Evolutionary conservation across 2,113 vertebrate species (phyloP).

Genomic region (Syngnathus floridae): DNA sequence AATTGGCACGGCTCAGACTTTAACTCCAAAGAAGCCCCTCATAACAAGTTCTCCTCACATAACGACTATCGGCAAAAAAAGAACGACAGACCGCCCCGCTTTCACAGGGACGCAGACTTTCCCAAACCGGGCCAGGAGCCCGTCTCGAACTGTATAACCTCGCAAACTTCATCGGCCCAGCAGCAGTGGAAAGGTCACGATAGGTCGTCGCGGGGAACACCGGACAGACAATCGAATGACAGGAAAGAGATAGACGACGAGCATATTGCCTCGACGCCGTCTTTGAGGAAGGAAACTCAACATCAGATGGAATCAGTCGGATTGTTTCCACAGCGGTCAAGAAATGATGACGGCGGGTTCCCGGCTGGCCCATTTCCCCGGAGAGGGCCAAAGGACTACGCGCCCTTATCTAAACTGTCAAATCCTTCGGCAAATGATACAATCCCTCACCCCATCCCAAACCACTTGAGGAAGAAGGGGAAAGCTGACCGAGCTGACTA

Average conservation of each 20-base stretch:
- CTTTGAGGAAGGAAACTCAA: slow-evolving; percentile 74
- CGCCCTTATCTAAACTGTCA: slow-evolving; percentile 65
- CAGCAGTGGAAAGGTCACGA: slow-evolving; percentile 74
- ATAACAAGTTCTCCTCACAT: slow-evolving; percentile 73
- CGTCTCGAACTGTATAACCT: slow-evolving; percentile 55
- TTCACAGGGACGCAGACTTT: slow-evolving; percentile 83
- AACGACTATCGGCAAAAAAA: slow-evolving; percentile 78
- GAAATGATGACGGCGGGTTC: slow-evolving; percentile 52
- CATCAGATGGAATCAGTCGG: slow-evolving; percentile 50
- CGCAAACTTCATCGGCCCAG: slow-evolving; percentile 51
- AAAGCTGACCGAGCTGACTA: slow-evolving; percentile 77
- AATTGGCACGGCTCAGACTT: slow-evolving; percentile 71
- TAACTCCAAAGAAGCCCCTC: slow-evolving; percentile 74
- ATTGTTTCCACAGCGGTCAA: slow-evolving; percentile 46
- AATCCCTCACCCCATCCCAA: slow-evolving; percentile 59
- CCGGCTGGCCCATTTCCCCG: slow-evolving; percentile 28
- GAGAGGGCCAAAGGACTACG: slow-evolving; percentile 73
- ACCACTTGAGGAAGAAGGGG: slow-evolving; percentile 73
- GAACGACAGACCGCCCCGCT: slow-evolving; percentile 89
- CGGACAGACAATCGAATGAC: slow-evolving; percentile 72
- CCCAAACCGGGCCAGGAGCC: slow-evolving; percentile 76
- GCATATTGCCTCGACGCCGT: slow-evolving; percentile 19
- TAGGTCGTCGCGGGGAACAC: slow-evolving; percentile 38
- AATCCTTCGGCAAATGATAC: slow-evolving; percentile 53
- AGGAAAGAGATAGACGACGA: slow-evolving; percentile 49